These are phyloP conservation scores for Nomada ruficornis DNA, from an alignment of 2,888 invertebrate genomes.

Conservation along the genomic window DNA sequence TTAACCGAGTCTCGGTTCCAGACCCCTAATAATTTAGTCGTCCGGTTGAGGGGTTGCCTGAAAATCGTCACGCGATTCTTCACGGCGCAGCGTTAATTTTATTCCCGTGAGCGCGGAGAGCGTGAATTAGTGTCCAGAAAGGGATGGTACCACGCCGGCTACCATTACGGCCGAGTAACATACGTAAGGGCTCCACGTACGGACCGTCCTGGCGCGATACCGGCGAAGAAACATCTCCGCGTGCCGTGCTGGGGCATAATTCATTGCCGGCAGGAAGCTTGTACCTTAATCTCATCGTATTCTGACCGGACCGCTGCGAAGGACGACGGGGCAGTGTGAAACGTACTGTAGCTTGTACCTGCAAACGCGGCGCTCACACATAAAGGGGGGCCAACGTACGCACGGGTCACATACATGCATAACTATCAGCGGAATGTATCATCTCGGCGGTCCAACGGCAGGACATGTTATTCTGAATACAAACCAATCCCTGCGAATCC, in stretches of 20 bases:
- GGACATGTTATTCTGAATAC: slow-evolving; percentile 72
- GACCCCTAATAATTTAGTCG: slow-evolving; percentile 69
- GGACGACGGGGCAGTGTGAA: slow-evolving; percentile 59
- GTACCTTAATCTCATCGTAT: slow-evolving; percentile 77
- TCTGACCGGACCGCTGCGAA: slow-evolving; percentile 46
- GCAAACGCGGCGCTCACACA: slow-evolving; percentile 62
- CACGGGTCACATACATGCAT: slow-evolving; percentile 63
- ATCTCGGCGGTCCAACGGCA: slow-evolving; percentile 65
- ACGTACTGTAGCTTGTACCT: slow-evolving; percentile 65
- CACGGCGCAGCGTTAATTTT: slow-evolving; percentile 71
- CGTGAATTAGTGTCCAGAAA: slow-evolving; percentile 72
- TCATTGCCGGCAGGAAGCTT: slow-evolving; percentile 77
- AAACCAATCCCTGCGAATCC: slow-evolving; percentile 72
- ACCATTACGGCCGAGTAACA: slow-evolving; percentile 69
- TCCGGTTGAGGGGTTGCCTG: slow-evolving; percentile 54
- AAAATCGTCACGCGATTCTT: slow-evolving; percentile 72
- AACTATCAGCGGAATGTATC: slow-evolving; percentile 76
- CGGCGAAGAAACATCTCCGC: slow-evolving; percentile 73
- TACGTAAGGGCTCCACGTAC: slow-evolving; percentile 67
- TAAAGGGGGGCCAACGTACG: slow-evolving; percentile 68
- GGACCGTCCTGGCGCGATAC: slow-evolving; percentile 63
- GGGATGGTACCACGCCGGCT: slow-evolving; percentile 69
- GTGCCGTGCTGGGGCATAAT: slow-evolving; percentile 71
- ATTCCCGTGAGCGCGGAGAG: slow-evolving; percentile 66
- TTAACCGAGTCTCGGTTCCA: slow-evolving; percentile 53